A percentile compares a stretch with the other conserved stretches of the same genome.
phyloP scores from a whole-genome alignment of 2,797 vertebrate species.

The Rhabdomys pumilio region DNA sequence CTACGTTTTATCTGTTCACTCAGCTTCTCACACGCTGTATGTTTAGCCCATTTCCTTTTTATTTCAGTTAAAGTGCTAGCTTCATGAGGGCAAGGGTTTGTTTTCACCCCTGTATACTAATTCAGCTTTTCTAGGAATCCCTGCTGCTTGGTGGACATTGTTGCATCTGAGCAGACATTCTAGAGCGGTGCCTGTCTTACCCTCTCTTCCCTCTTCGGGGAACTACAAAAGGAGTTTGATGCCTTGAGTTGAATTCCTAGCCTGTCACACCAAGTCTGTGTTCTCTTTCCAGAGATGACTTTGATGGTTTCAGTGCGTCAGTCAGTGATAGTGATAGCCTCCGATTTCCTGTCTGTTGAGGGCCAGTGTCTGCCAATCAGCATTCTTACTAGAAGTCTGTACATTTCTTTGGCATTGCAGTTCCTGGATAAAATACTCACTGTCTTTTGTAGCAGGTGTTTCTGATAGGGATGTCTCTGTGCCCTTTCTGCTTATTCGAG shows the following conservation, averaged over 20 bases:
- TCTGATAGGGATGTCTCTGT: neutral
- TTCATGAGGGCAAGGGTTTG: neutral
- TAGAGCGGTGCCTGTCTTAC: neutral
- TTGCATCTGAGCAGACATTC: neutral
- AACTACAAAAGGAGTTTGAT: neutral
- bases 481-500: neutral
- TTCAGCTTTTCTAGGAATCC: neutral
- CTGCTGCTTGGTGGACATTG: accelerated
- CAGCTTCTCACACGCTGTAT: neutral
- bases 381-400: neutral
- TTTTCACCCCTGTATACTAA: neutral
- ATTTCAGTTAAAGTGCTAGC: neutral
- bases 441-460: neutral
- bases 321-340: neutral
- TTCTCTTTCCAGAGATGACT: neutral
- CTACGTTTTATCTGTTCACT: neutral
- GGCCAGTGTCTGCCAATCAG: neutral
- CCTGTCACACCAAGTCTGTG: no score
- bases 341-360: constrained; percentile 35
- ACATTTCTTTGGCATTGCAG: neutral
- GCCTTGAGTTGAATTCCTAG: constrained; percentile 11
- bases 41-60: neutral
- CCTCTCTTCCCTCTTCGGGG: accelerated
- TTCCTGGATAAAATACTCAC: neutral
- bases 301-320: neutral